Evolutionary conservation across 30 jellyfish, hydroid and myxozoan species (phyloP).

Genomic region (Mastigias papua): DNA sequence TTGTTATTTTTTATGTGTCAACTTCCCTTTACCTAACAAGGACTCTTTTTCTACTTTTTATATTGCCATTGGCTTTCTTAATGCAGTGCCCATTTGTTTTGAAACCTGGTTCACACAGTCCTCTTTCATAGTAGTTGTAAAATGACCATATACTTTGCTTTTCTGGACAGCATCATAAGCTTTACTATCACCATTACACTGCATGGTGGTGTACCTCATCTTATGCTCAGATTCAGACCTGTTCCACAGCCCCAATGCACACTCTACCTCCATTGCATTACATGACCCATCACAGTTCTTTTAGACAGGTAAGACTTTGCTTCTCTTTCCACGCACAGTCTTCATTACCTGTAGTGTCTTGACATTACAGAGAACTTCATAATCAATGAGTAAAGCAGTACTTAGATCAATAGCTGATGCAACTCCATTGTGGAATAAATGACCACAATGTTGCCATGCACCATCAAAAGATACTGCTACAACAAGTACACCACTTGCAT

Average conservation of each 20-base stretch:
- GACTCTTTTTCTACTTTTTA: too few species aligned
- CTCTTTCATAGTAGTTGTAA: neutral
- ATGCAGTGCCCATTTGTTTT: neutral
- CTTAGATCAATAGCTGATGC: neutral
- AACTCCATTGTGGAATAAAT: neutral
- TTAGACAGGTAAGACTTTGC: neutral
- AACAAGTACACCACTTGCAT: neutral
- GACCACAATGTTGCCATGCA: neutral
- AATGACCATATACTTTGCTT: neutral
- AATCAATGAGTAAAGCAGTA: neutral
- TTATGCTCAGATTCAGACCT: constrained; percentile 16
- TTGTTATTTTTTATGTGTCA: too few species aligned
- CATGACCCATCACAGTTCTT: neutral
- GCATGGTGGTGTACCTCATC: constrained; percentile 46
- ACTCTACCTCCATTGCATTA: constrained; percentile 22
- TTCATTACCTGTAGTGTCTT: neutral
- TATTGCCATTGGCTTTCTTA: neutral
- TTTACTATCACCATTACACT: constrained; percentile 39
- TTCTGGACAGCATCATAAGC: neutral
- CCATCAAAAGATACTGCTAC: constrained; percentile 40
- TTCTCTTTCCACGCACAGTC: neutral
- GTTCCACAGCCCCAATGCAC: constrained; percentile 31
- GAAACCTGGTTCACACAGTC: neutral
- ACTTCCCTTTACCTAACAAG: too few species aligned
- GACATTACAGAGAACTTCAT: neutral